Evolutionary conservation across 2,888 invertebrate species (phyloP).

Genomic region (Mamestra brassicae): DNA sequence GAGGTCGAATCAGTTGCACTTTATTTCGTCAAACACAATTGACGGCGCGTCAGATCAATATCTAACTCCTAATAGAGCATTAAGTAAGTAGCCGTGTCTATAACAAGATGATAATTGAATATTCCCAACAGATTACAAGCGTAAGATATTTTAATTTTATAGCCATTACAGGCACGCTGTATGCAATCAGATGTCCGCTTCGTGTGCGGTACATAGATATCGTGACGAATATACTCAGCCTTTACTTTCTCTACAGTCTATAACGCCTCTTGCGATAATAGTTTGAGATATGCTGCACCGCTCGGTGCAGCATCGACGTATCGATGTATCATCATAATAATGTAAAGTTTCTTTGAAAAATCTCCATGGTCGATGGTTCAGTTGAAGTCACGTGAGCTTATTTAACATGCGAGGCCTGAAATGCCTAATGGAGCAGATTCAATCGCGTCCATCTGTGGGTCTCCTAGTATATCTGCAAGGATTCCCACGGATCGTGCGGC

Average conservation of each 20-base stretch:
- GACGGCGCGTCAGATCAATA: constrained; percentile 47
- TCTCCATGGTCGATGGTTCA: constrained; percentile 65
- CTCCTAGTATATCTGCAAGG: constrained; percentile 79
- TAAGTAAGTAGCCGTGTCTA: constrained; percentile 52
- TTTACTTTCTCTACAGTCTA: constrained; percentile 83
- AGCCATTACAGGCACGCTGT: constrained; percentile 61
- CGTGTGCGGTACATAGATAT: constrained; percentile 82
- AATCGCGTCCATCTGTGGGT: constrained; percentile 78
- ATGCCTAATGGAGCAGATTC: constrained; percentile 84
- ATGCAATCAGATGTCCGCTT: constrained; percentile 76
- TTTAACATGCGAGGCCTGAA: constrained; percentile 69
- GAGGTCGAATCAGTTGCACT: constrained; percentile 51
- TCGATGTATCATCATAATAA: constrained; percentile 62
- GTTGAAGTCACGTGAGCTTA: constrained; percentile 73
- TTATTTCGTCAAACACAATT: constrained; percentile 52
- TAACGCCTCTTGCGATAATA: constrained; percentile 83
- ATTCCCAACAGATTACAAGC: constrained; percentile 56
- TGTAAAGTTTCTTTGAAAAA: constrained; percentile 68
- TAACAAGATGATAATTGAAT: constrained; percentile 64
- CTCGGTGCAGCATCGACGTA: constrained; percentile 71
- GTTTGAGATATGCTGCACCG: constrained; percentile 75
- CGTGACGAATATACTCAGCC: constrained; percentile 81
- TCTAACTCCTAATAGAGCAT: constrained; percentile 41
- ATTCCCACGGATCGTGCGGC: constrained; percentile 83
- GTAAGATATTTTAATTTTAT: constrained; percentile 63